Base-by-base conservation (phyloP, 2,797 vertebrate species). In the Falco berigora region DNA sequence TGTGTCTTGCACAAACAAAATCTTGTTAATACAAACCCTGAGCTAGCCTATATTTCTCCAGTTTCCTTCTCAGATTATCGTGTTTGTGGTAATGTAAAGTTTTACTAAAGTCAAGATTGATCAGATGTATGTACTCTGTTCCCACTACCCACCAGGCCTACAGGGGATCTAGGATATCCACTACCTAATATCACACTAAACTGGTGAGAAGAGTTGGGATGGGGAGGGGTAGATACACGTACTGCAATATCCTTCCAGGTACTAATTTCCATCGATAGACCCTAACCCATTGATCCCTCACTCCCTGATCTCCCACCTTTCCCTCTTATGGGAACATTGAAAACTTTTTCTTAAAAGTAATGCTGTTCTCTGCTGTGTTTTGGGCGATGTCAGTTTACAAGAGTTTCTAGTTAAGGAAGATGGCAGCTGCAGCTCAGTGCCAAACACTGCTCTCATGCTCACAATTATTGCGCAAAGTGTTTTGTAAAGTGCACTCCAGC, bases 221-320 rank as follows among this genome's bases (percentile, higher is more conserved):
- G 13, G 12, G 17, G 40, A 15, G 2, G 4, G 8, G 0, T 40
- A 15, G 66, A 52, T 12, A 30, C 30, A 58, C 18, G 44, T 38
- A 23, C 4, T n/a, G 27, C 18, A 63, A 1, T 7, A 46, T 9
- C 12, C 38, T 87, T 63, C 61, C 68, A 80, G 40, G 24, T 28
- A 49, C 16, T n/a, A 34, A 59, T 22, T 36, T 28, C 27, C 15
- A 49, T 8, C 0, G 0, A 61, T 0, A 46, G n/a, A 84, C 34
- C 30, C 13, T 0, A 3, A 58, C 49, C 50, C 19, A 36, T 34
- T 91, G n/a, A 68, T 52, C 22, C 58, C 24, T 66, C 0, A 0
- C 42, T 64, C 36, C 25, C 61, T 22, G 3, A 52, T 46, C 42
- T 40, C 59, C 12, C 42, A 24, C n/a, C 25, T 19, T 50, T 63